Evolutionary conservation across 1,140 invertebrate genomes (phyloP), one percentile per base, ranked within the genome.

Genomic region (Zaprionus vittiger): DNA sequence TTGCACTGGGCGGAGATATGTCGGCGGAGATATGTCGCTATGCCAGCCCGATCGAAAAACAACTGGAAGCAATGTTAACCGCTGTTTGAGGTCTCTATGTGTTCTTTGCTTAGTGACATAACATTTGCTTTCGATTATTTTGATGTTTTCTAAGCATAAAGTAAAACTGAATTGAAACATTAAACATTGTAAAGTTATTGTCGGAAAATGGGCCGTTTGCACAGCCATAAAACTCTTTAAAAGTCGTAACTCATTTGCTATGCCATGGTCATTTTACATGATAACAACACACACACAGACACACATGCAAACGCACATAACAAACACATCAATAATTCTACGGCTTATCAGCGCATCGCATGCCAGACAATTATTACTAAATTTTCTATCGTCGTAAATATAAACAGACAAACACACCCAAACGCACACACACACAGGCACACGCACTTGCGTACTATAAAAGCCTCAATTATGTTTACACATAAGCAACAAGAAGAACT

Each of bases 401-500:
- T 52, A 52, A 52, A 52, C 47, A 52, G 47, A 52, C 41, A 37
- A 26, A 38, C 15, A 57, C 38, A 62, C 56, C 60, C 22, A 69
- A 17, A 54, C 44, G 31, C 17, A 34, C 49, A 34, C 14, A 49
- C 41, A 24, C 12, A 57, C 37, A 34, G 20, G 24, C 26, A 7
- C 20, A 28, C 24, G n/a, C 41, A 28, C 38, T 17, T 38, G 4
- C 37, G 26, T 73, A 54, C 26, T 56, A 62, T 62, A 69, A 74
- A 74, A 67, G 41, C 44, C 62, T 64, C 68, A 76, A 76, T 76
- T 71, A 76, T 72, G 61, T 71, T 70, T 64, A 74, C 66, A 20
- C 66, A 71, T 75, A 52, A 44, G 34, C 11, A 64, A 55, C 44
- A 55, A 54, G 28, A 61, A 72, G 17, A 44, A 68, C 37, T 22